phyloP scores from a whole-genome alignment of 2,113 vertebrate species.

The Panthera uncia region DNA sequence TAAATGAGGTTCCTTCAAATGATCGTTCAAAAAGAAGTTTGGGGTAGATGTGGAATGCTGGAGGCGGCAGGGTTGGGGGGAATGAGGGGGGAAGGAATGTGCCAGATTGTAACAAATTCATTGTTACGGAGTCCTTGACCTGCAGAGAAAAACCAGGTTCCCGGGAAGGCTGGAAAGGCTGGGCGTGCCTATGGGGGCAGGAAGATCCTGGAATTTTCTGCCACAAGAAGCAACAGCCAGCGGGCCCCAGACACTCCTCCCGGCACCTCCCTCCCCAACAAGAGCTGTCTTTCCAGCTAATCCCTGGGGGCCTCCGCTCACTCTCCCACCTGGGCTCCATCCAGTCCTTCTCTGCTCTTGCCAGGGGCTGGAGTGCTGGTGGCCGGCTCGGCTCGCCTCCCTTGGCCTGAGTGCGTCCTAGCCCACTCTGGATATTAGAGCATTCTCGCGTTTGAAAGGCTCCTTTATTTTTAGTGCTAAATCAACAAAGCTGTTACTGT shows the following conservation, averaged over 20 bases:
- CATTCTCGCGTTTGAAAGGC: constrained; percentile 88
- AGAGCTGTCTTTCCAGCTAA: not conserved
- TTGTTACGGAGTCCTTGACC: not conserved
- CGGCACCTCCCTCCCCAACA: not conserved
- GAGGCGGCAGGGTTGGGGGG: not conserved
- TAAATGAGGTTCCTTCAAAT: not conserved
- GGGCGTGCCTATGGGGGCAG: not conserved
- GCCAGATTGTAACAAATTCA: not conserved
- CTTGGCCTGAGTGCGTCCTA: constrained; percentile 80
- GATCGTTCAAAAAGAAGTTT: not conserved
- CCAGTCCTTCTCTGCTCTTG: constrained; percentile 56
- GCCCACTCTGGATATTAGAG: constrained; percentile 86
- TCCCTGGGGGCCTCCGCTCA: constrained; percentile 39
- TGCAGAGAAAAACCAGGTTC: not conserved
- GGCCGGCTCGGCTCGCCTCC: constrained; percentile 79
- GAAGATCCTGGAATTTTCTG: not conserved
- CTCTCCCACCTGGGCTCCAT: constrained; percentile 73
- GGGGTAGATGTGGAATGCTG: not conserved
- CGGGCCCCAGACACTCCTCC: not conserved
- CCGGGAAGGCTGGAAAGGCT: not conserved
- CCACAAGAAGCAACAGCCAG: not conserved
- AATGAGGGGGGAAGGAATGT: not conserved
- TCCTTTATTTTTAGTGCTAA: constrained; percentile 91
- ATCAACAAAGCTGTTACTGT: constrained; percentile 92
- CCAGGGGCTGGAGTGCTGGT: constrained; percentile 73